Conservation (phyloP, 1,140 invertebrate species). For the Platorchestia sp. region DNA sequence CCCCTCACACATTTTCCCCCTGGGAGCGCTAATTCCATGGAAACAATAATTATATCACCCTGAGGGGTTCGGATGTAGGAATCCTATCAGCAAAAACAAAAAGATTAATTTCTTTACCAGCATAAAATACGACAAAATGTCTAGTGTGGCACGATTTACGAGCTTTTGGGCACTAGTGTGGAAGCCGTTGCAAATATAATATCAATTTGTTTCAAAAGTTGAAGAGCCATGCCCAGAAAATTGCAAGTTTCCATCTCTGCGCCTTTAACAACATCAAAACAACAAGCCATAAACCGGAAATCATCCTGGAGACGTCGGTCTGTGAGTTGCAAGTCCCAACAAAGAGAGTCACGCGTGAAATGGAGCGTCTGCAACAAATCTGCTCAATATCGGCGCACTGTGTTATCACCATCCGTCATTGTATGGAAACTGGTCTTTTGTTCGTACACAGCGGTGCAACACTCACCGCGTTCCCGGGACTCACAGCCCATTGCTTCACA, state of each 20-base stretch:
- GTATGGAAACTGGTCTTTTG: not conserved
- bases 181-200: not conserved
- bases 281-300: not conserved
- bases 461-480: not conserved
- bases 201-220: not conserved
- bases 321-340: not conserved
- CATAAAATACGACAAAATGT: not conserved
- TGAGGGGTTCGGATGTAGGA: no score
- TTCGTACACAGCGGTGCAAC: not conserved
- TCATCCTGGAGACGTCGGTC: not conserved
- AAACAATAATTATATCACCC: no score
- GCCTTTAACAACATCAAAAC: not conserved
- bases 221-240: not conserved
- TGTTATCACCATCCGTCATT: not conserved
- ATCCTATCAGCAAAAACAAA: no score
- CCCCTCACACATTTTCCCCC: no score
- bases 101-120: not conserved
- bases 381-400: not conserved
- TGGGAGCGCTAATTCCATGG: no score
- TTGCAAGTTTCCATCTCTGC: not conserved
- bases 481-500: not conserved
- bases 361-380: not conserved
- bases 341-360: not conserved
- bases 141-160: not conserved
- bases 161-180: not conserved